Base-by-base conservation (phyloP, 2,797 vertebrate species). In the Anguilla megastoma region DNA sequence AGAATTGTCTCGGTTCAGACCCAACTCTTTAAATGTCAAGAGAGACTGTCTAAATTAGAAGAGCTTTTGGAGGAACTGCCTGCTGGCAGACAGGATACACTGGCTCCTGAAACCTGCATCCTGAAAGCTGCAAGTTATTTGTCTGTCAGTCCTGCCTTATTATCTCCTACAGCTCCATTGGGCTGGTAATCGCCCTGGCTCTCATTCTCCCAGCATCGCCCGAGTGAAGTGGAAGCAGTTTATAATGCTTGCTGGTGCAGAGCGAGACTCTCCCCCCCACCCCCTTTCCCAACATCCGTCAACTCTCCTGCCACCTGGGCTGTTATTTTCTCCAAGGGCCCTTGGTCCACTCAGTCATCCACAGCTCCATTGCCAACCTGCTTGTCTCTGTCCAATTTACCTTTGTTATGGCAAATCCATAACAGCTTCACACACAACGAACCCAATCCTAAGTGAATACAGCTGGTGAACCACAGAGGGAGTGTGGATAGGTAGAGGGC, bases 11-110 rank as follows among this genome's bases (percentile, higher is more conserved):
- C 18, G 5, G 21, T 50, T 48, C 4, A 82, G 79, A 50, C 41
- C 41, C 45, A 82, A 24, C 41, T 48, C 79, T 82, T 48, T 82
- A 82, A 82, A 50, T 82, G 79, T 48, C 79, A 82, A 82, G 79
- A 36, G 30, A 85, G 41, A 56, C 36, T 66, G 58, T n/a, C 21
- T 33, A 85, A 45, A 85, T 85, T 58, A 85, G 58, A 66, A 30
- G 30, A 45, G 30, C 56, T 85, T 63, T 85, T 10, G 85, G 21
- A 66, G 8, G 41, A 50, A 48, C 41, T 60, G 33, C 60, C 84
- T n/a, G 56, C 85, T 63, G 33, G 36, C 85, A 82, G 41, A 1
- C 41, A 82, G 24, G 79, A 50, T n/a, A 82, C 41, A 8, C 79
- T 2, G 21, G 85, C 41, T 33, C 58, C 58, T 45, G 56, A 66